These are phyloP conservation scores for Oncorhynchus masou DNA, from an alignment of 2,113 vertebrate species.

Conservation along the genomic window DNA sequence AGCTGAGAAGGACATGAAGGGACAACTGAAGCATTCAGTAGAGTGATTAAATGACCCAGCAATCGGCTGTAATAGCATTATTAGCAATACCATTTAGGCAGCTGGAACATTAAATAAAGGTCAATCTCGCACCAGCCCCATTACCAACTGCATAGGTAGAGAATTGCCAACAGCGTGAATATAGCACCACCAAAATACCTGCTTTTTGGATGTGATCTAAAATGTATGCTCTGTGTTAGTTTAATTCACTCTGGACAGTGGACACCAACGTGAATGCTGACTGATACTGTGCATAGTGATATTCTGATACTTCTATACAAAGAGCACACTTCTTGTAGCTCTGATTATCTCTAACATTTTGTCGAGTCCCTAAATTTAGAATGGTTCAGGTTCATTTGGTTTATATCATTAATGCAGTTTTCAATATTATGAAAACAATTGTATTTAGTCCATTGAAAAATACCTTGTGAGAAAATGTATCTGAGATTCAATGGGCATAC, in stretches of 20 bases:
- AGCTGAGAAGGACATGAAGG: slow-evolving; percentile 12
- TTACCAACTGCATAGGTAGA: slow-evolving; percentile 41
- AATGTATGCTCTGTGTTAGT: neutral
- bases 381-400: too few species aligned
- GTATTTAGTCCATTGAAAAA: too few species aligned
- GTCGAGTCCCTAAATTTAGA: too few species aligned
- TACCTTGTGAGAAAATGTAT: too few species aligned
- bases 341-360: too few species aligned
- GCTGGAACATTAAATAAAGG: slow-evolving; percentile 53
- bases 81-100: slow-evolving; percentile 64
- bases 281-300: neutral
- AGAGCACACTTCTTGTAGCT: too few species aligned
- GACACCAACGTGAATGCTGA: too few species aligned
- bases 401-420: too few species aligned
- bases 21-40: slow-evolving; percentile 39
- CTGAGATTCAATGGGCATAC: too few species aligned
- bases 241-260: neutral
- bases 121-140: slow-evolving; percentile 58
- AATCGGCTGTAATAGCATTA: slow-evolving; percentile 55
- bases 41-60: slow-evolving; percentile 54
- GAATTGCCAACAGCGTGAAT: slow-evolving; percentile 30
- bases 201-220: neutral
- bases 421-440: too few species aligned
- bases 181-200: slow-evolving; percentile 12
- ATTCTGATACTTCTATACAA: neutral